phyloP scores from a whole-genome alignment of 2,797 vertebrate species.

The Percopsis omiscomaycus region DNA sequence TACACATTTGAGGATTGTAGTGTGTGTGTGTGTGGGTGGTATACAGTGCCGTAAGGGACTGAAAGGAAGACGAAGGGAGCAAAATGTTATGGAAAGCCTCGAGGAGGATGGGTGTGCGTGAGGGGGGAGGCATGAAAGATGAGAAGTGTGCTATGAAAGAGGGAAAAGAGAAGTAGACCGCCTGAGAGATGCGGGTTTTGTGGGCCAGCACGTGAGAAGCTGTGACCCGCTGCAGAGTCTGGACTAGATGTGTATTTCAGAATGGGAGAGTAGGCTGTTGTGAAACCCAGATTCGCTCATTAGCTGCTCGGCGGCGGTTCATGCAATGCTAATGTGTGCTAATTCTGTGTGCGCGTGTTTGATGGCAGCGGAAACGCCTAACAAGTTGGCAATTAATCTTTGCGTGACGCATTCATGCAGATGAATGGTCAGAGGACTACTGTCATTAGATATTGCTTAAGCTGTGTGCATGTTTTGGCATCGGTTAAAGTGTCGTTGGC shows the following conservation, averaged over 20 bases:
- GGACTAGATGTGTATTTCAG: neutral
- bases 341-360: constrained; percentile 3
- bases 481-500: neutral
- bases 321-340: constrained; percentile 30
- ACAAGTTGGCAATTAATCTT: constrained; percentile 18
- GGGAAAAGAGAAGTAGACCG: neutral
- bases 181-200: neutral
- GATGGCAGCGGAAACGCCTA: neutral
- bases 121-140: no score
- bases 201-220: constrained; percentile 1
- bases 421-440: constrained; percentile 18
- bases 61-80: no score
- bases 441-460: neutral
- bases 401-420: constrained; percentile 22
- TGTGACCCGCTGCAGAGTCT: no score
- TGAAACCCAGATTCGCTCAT: constrained; percentile 46
- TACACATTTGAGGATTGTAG: no score
- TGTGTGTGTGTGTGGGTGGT: no score
- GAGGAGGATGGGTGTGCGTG: no score
- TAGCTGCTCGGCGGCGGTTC: constrained; percentile 30
- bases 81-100: no score
- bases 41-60: no score
- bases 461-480: neutral
- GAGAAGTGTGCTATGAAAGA: neutral
- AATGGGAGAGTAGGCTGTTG: constrained; percentile 7